phyloP scores from a whole-genome alignment of 2,113 vertebrate genomes.

The Balaeniceps rex region DNA sequence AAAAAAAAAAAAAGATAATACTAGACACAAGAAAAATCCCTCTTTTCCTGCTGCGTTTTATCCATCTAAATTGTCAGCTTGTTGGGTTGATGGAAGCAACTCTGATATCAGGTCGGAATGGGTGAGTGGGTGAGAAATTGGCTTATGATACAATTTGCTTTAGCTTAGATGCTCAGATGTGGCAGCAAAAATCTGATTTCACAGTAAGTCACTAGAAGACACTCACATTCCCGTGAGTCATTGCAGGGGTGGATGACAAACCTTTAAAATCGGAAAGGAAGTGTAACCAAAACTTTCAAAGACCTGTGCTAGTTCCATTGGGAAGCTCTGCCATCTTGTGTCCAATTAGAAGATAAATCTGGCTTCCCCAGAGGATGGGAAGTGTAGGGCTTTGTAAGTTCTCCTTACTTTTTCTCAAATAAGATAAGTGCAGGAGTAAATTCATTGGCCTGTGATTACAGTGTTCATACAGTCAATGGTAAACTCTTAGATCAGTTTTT shows the following conservation, averaged over 20 bases:
- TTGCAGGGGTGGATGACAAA: not conserved
- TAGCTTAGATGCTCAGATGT: not conserved
- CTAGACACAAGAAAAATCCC: not conserved
- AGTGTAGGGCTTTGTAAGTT: not conserved
- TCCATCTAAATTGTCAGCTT: not conserved
- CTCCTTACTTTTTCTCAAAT: not conserved
- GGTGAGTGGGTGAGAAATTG: not conserved
- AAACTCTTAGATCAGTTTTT: not conserved
- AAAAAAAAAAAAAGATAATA: not conserved
- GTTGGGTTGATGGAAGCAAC: not conserved
- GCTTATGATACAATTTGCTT: not conserved
- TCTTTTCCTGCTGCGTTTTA: not conserved
- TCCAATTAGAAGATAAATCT: not conserved
- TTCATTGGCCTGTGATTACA: not conserved
- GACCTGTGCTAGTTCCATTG: not conserved
- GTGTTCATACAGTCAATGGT: not conserved
- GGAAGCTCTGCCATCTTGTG: slow-evolving; percentile 31
- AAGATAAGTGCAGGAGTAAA: not conserved
- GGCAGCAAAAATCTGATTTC: not conserved
- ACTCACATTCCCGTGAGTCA: not conserved
- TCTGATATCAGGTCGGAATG: not conserved
- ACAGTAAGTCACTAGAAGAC: not conserved
- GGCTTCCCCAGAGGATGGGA: not conserved
- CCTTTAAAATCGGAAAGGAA: not conserved
- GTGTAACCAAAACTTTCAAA: not conserved